These are phyloP conservation scores for Amorpha juglandis DNA, from an alignment of 2,888 invertebrate species.

Conservation along the genomic window DNA sequence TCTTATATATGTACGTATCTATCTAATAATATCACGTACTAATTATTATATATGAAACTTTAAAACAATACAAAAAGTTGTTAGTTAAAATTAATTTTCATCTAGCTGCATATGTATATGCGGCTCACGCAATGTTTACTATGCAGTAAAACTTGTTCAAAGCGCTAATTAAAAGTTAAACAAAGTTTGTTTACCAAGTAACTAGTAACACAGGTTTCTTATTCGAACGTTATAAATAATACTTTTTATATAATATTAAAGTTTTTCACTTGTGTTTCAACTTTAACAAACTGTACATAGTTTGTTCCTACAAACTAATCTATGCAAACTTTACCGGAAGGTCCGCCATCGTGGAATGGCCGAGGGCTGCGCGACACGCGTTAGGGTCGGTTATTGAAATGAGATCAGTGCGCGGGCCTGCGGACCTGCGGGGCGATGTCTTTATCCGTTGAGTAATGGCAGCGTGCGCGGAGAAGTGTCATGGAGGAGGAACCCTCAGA, in stretches of 20 bases:
- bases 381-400: constrained; percentile 26
- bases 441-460: constrained; percentile 35
- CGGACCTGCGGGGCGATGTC: constrained; percentile 21
- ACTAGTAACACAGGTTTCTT: not conserved
- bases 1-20: too few relatives aligned
- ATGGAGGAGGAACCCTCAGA: constrained; percentile 63
- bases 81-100: too few relatives aligned
- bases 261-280: not conserved
- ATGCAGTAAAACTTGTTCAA: not conserved
- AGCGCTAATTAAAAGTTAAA: constrained; percentile 1
- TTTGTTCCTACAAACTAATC: constrained; percentile 22
- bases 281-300: constrained; percentile 14
- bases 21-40: too few relatives aligned
- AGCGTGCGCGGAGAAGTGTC: constrained; percentile 59
- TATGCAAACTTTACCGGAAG: constrained; percentile 25
- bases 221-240: constrained; percentile 8
- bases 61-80: too few relatives aligned
- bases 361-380: constrained; percentile 7
- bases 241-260: constrained; percentile 1
- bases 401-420: constrained; percentile 16
- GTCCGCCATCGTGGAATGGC: constrained; percentile 20
- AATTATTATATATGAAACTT: too few relatives aligned
- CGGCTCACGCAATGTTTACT: not conserved
- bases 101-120: not conserved
- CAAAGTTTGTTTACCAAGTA: constrained; percentile 6